Base-by-base conservation (phyloP, 1,140 invertebrate species). In the Oryctes rhinoceros region DNA sequence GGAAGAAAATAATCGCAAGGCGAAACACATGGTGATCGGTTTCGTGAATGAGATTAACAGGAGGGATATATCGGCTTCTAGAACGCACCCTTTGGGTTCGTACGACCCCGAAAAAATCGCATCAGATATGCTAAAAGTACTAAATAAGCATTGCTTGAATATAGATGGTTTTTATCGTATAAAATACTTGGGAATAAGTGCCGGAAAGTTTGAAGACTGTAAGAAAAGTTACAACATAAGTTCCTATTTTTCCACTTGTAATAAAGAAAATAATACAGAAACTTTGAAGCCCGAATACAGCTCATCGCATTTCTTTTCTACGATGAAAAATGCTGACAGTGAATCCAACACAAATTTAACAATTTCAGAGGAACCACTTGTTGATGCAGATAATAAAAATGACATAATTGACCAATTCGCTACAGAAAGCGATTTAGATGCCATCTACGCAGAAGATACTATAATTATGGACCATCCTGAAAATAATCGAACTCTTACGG, bases 161-260 rank as follows among this genome's bases (percentile, higher is more conserved):
- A 83, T 85, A 24, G 83, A 86, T 81, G 85, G 82, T 18, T 82
- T 48, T 48, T 87, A 82, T 81, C 39, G 87, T 67, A 88, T 96
- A 18, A 91, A 91, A 79, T 94, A 92, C 86, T 87, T 96, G 9
- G 93, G 94, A 6, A 88, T 96, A 3, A 94, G 94, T 82, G 94
- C 93, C 20, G 91, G 93, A 2, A 96, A 96, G 88, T 97, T 97
- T 89, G 89, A 93, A 84, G 90, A 92, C 81, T 86, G 85, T 65
- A 91, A 91, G 82, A 91, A 92, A 83, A 90, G 88, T 18, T 90
- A 87, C 80, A 90, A 89, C 84, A 92, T 93, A 80, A 85, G 87
- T 24, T 90, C 91, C 82, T 93, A 91, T 85, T 93, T 93, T 82
- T 89, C 88, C 86, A 85, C 86, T 79, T 11, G 71, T 13, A 30